phyloP scores from a whole-genome alignment of 2,113 vertebrate genomes.

The Scytalopus superciliaris region DNA sequence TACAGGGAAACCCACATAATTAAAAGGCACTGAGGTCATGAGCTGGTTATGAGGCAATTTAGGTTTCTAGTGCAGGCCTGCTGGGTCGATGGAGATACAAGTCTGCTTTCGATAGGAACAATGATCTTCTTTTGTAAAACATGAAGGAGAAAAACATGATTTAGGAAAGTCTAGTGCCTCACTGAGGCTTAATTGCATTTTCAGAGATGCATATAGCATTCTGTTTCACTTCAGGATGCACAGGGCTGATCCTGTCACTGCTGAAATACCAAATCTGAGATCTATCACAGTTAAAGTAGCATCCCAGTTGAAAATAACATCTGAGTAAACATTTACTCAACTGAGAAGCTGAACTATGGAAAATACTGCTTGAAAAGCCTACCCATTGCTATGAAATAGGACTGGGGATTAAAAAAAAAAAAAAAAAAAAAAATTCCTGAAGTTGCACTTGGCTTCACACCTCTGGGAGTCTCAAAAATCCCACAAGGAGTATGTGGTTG shows the following conservation, averaged over 20 bases:
- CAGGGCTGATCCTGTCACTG: constrained; percentile 23
- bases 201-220: constrained; percentile 67
- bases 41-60: constrained; percentile 74
- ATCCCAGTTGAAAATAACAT: constrained; percentile 81
- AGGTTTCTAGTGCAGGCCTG: constrained; percentile 64
- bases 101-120: constrained; percentile 62
- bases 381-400: neutral
- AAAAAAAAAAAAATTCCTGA: neutral
- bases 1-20: constrained; percentile 60
- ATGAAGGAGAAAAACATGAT: constrained; percentile 56
- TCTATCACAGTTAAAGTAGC: constrained; percentile 77
- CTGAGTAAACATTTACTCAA: constrained; percentile 71
- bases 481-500: neutral
- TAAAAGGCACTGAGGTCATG: constrained; percentile 69
- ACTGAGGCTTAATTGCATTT: constrained; percentile 84
- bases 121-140: constrained; percentile 68
- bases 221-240: constrained; percentile 78
- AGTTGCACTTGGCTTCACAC: neutral
- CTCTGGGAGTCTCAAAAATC: neutral
- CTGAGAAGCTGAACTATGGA: constrained; percentile 14
- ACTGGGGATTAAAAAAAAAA: neutral
- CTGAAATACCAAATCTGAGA: neutral
- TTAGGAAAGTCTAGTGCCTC: constrained; percentile 48
- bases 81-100: constrained; percentile 45
- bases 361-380: neutral